A percentile compares a stretch with the other conserved stretches of the same genome.
Conservation (phyloP, 2,888 invertebrate species). For the Eupithecia centaureata region DNA sequence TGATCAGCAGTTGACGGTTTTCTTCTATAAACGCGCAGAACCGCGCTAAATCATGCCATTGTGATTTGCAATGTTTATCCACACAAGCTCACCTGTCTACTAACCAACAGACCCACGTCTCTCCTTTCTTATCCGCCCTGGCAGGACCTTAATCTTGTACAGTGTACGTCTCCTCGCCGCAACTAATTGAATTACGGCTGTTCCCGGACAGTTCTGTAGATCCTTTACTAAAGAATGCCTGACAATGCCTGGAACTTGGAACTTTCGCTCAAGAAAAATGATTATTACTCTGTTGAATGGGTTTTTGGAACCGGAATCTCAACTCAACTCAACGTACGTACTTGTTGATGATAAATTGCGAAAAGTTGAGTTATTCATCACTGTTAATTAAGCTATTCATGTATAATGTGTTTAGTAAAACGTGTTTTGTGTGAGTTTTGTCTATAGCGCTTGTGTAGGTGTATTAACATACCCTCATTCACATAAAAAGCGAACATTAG, state of each 20-base stretch:
- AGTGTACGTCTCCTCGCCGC: conserved; percentile 32
- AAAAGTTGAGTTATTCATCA: neutral
- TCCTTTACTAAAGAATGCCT: conserved; percentile 24
- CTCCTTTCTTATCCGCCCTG: conserved; percentile 18
- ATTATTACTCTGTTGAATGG: conserved; percentile 8
- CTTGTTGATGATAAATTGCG: neutral
- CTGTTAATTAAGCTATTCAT: neutral
- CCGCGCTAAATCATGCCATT: conserved; percentile 3
- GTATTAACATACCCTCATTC: conserved; percentile 2
- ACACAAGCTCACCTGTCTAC: conserved; percentile 17
- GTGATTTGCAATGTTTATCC: conserved; percentile 20
- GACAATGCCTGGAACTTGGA: conserved; percentile 13
- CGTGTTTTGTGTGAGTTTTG: neutral
- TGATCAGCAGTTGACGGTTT: neutral
- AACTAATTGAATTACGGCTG: conserved; percentile 41
- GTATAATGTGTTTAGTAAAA: neutral
- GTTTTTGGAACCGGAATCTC: neutral
- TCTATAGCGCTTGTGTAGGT: neutral
- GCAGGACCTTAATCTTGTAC: conserved; percentile 33
- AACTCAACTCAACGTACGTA: no score
- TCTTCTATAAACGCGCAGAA: neutral
- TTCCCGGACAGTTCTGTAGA: conserved; percentile 29
- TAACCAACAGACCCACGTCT: conserved; percentile 10
- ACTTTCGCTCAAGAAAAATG: conserved; percentile 26
- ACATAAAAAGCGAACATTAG: conserved; percentile 9